Conservation (phyloP, 2,797 vertebrate genomes). For the Fringilla coelebs region DNA sequence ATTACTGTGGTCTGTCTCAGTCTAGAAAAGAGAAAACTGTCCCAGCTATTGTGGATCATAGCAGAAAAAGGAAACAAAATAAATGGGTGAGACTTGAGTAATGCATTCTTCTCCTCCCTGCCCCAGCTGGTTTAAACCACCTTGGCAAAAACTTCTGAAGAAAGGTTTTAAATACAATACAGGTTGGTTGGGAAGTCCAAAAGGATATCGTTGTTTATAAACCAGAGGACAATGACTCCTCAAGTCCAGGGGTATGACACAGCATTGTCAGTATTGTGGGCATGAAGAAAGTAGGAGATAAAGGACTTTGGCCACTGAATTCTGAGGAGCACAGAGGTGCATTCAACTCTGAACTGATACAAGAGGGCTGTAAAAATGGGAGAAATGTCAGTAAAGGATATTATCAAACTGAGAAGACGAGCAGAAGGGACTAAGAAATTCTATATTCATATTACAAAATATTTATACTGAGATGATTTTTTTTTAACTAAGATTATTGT, state of each 20-base stretch:
- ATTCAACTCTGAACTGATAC: conserved; percentile 39
- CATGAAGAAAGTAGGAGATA: conserved; percentile 64
- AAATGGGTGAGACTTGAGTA: conserved; percentile 39
- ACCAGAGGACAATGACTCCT: conserved; percentile 51
- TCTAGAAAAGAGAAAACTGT: conserved; percentile 58
- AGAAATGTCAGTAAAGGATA: neutral
- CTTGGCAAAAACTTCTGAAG: conserved; percentile 16
- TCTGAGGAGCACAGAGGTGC: conserved; percentile 52
- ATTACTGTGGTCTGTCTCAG: conserved; percentile 62
- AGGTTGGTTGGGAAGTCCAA: neutral
- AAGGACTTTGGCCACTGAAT: conserved; percentile 52
- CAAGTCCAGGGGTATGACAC: neutral
- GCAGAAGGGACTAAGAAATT: neutral
- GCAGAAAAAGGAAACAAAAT: conserved; percentile 59
- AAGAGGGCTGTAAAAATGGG: conserved; percentile 55
- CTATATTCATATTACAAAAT: neutral
- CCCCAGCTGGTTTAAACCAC: conserved; percentile 17
- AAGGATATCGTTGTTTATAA: conserved; percentile 63
- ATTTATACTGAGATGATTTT: neutral
- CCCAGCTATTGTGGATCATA: conserved; percentile 44
- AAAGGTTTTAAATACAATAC: conserved; percentile 8
- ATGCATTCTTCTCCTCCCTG: neutral
- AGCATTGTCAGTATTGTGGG: neutral
- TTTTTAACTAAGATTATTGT: neutral
- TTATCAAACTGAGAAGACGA: neutral